phyloP scores from a whole-genome alignment of 2,797 vertebrate species.

The Psittacula echo region DNA sequence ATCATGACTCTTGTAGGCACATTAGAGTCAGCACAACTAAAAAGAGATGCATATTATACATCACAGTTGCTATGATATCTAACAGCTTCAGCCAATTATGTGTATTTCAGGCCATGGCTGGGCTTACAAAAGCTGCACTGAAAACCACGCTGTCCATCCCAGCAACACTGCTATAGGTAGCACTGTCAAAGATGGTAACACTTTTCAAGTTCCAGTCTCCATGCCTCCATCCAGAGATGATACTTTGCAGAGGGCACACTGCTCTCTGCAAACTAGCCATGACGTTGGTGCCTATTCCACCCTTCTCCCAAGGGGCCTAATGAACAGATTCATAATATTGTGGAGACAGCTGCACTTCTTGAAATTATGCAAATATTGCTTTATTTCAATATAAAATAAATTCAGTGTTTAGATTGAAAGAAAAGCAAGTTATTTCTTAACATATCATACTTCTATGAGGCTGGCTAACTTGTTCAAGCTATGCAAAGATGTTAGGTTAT shows the following conservation, averaged over 20 bases:
- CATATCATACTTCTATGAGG: background rate
- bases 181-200: fast-evolving
- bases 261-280: background rate
- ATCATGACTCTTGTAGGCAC: background rate
- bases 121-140: background rate
- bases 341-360: background rate
- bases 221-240: background rate
- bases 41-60: background rate
- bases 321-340: fast-evolving
- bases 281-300: background rate
- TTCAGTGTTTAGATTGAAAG: background rate
- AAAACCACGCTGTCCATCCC: background rate
- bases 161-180: background rate
- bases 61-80: background rate
- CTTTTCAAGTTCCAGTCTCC: background rate
- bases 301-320: background rate
- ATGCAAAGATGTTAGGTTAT: background rate
- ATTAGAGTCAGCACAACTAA: background rate
- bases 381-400: background rate
- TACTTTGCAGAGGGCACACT: background rate
- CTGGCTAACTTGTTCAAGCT: background rate
- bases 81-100: background rate
- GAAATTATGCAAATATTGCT: background rate
- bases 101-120: background rate
- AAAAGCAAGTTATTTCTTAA: background rate